Evolutionary conservation across 2,113 vertebrate genomes (phyloP), one percentile per base, ranked within the genome.

Genomic region (Tupaia chinensis): DNA sequence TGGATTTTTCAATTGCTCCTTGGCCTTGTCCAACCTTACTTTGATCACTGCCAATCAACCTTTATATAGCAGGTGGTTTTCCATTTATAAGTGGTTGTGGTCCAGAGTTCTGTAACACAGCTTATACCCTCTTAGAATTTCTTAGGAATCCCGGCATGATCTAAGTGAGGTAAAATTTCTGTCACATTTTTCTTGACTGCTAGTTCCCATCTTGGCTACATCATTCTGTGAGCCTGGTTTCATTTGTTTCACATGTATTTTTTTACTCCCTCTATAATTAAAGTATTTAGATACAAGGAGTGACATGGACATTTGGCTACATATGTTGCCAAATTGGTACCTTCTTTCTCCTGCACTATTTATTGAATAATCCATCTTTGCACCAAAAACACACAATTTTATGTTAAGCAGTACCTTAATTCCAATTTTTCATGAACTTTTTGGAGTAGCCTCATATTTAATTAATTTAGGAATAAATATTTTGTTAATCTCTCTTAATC

Each of bases 351-450:
- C 54, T 70, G 2, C 10, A 60, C 44, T 56, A 89, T 61, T 87
- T 95, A 70, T 73, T n/a, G 12, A 86, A 91, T 70, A 91, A 91
- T 89, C 27, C 25, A 60, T 77, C 68, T 81, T 83, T 97, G 44
- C 44, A 44, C 44, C 44, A 44, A 44, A 44, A 44, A 44, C 44
- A 44, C 44, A 44, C 44, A 44, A 44, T 44, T 44, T 44, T 44
- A 44, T 44, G 3, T 44, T 44, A 44, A 44, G 5, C 44, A 44
- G 44, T 44, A 44, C 44, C 44, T 44, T 44, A 44, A 44, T 44
- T 44, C 44, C 44, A 44, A 44, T 44, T 44, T 44, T 44, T 44
- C 44, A 44, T 44, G 44, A 44, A 44, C 44, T 44, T 3, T 44
- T 44, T 44, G 44, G 44, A 44, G 44, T 44, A 44, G 3, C 44